These are phyloP conservation scores for Oxygymnocypris stewartii DNA, from an alignment of 2,113 vertebrate genomes.

Conservation along the genomic window DNA sequence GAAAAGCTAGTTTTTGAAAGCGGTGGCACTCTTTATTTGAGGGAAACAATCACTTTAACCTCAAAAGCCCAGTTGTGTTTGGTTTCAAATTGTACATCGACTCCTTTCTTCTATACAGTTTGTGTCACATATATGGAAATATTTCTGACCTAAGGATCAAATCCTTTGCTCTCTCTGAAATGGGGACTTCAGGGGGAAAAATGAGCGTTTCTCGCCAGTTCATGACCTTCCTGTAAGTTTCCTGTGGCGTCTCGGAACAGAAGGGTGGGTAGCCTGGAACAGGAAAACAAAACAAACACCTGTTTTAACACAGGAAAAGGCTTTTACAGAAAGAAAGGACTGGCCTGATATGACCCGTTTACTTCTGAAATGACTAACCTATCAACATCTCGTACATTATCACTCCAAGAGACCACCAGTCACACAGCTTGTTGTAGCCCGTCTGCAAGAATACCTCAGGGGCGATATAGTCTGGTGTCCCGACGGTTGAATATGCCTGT, in stretches of 20 bases:
- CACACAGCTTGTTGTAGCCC: constrained; percentile 96
- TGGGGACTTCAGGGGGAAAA: constrained; percentile 96
- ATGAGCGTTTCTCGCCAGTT: constrained; percentile 97
- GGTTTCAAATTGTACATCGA: background rate
- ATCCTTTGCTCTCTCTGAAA: constrained; percentile 95
- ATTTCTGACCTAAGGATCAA: constrained; percentile 84
- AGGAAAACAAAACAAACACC: constrained; percentile 44
- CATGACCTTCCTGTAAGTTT: constrained; percentile 99
- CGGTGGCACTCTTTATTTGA: background rate
- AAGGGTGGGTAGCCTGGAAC: constrained; percentile 93
- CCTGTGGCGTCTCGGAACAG: constrained; percentile 97
- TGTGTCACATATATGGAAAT: background rate
- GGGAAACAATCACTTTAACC: background rate
- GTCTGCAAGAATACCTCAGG: constrained; percentile 98
- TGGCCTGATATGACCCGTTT: background rate
- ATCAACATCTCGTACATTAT: constrained; percentile 99
- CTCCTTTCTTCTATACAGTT: background rate
- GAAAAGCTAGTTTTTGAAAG: background rate
- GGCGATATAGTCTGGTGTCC: constrained; percentile 96
- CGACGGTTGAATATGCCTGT: constrained; percentile 96
- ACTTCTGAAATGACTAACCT: constrained; percentile 73
- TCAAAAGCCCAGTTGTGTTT: background rate
- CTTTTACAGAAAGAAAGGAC: constrained; percentile 15
- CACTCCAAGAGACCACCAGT: constrained; percentile 98
- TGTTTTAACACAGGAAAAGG: constrained; percentile 10